A percentile compares a stretch with the other conserved stretches of the same genome.
Evolutionary conservation across 2,113 vertebrate genomes (phyloP).

Genomic region (Hippocampus guttulatus): DNA sequence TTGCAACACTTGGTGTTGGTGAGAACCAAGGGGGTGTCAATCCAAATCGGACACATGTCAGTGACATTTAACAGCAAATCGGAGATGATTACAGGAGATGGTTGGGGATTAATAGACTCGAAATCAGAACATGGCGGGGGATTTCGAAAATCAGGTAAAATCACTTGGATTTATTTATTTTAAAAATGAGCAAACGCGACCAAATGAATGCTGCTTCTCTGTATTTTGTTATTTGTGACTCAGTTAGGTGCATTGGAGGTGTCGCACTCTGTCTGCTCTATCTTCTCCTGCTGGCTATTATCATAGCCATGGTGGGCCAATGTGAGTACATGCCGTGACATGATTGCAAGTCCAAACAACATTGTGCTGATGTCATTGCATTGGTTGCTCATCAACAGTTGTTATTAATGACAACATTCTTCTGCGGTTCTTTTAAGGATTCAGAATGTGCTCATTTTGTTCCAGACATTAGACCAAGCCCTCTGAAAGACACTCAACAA

Average conservation of each 20-base stretch:
- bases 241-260: slow-evolving; percentile 26
- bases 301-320: slow-evolving; percentile 19
- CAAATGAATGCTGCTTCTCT: background rate
- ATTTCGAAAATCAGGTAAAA: slow-evolving; percentile 15
- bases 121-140: background rate
- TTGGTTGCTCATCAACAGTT: background rate
- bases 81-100: background rate
- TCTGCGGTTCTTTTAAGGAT: no score
- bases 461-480: slow-evolving; percentile 14
- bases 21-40: background rate
- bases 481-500: background rate
- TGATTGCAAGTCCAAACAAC: background rate
- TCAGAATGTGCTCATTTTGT: background rate
- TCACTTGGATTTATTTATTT: background rate
- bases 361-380: background rate
- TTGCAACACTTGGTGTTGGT: background rate
- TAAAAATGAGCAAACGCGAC: background rate
- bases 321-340: slow-evolving; percentile 30
- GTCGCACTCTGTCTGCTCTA: slow-evolving; percentile 19
- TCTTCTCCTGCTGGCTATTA: slow-evolving; percentile 31
- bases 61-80: background rate
- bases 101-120: background rate
- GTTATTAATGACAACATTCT: background rate
- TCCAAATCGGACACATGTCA: slow-evolving; percentile 14
- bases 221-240: background rate